Conservation (phyloP, 2,888 invertebrate genomes). For the Drosophila colorata region DNA sequence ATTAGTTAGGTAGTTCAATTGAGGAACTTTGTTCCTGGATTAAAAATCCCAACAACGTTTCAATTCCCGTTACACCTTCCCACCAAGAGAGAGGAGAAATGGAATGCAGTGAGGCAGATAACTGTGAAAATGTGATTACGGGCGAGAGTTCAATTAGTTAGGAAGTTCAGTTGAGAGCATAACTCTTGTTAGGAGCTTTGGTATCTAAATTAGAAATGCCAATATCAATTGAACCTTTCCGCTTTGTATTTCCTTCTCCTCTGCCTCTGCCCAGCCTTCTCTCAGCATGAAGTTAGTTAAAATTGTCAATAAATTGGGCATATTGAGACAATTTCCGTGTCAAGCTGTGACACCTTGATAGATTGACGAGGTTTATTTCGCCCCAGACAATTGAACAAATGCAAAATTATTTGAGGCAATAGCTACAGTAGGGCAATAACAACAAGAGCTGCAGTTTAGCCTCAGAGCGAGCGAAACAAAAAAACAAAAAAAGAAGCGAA, state of each 20-base stretch:
- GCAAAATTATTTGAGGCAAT: slow-evolving; percentile 48
- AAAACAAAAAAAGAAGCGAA: too few relatives aligned
- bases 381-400: slow-evolving; percentile 40
- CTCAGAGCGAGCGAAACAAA: background rate
- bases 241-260: background rate
- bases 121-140: too few relatives aligned
- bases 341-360: slow-evolving; percentile 34
- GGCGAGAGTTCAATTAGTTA: background rate
- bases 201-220: background rate
- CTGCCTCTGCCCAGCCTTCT: background rate
- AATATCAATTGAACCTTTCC: background rate
- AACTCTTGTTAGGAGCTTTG: background rate
- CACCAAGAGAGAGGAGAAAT: too few relatives aligned
- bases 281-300: slow-evolving; percentile 14
- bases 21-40: too few relatives aligned
- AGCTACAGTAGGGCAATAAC: slow-evolving; percentile 23
- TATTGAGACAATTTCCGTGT: slow-evolving; percentile 43
- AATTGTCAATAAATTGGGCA: slow-evolving; percentile 34
- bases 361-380: background rate
- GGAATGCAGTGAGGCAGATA: too few relatives aligned
- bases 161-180: background rate
- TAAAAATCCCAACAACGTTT: too few relatives aligned
- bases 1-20: too few relatives aligned
- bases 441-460: slow-evolving; percentile 19
- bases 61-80: too few relatives aligned